Percentiles rank a stretch among this genome's conserved stretches.
Evolutionary conservation across 2,113 vertebrate species (phyloP).

Genomic region (Mesoclemmys tuberculata): DNA sequence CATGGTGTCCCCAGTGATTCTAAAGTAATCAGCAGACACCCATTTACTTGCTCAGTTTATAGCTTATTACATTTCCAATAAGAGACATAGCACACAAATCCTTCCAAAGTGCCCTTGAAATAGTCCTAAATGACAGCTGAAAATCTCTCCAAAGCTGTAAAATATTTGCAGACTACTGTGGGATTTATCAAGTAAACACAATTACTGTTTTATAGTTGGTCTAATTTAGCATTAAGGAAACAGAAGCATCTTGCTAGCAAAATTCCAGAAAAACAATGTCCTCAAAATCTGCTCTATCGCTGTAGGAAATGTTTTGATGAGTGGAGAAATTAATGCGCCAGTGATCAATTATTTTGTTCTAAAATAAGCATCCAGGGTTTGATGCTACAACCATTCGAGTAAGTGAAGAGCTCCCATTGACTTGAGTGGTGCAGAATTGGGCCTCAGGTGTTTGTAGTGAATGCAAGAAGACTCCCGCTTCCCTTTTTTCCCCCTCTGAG

Average conservation of each 20-base stretch:
- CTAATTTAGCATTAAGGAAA: background rate
- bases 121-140: constrained; percentile 36
- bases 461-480: background rate
- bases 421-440: background rate
- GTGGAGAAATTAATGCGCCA: background rate
- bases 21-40: constrained; percentile 20
- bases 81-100: background rate
- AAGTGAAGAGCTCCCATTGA: background rate
- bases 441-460: accelerated
- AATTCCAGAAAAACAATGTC: background rate
- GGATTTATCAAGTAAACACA: background rate
- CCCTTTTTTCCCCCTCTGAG: background rate
- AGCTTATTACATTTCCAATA: constrained; percentile 46
- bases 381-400: background rate
- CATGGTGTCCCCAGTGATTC: constrained; percentile 21
- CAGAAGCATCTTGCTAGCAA: background rate
- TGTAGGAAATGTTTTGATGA: background rate
- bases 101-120: constrained; percentile 2
- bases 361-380: background rate
- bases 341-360: background rate
- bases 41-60: background rate
- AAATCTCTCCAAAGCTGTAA: background rate
- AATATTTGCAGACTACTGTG: background rate
- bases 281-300: background rate
- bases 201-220: background rate